Percentiles rank a stretch among this genome's conserved stretches.
Evolutionary conservation across 2,888 invertebrate species (phyloP).

Genomic region (Formica aserva): DNA sequence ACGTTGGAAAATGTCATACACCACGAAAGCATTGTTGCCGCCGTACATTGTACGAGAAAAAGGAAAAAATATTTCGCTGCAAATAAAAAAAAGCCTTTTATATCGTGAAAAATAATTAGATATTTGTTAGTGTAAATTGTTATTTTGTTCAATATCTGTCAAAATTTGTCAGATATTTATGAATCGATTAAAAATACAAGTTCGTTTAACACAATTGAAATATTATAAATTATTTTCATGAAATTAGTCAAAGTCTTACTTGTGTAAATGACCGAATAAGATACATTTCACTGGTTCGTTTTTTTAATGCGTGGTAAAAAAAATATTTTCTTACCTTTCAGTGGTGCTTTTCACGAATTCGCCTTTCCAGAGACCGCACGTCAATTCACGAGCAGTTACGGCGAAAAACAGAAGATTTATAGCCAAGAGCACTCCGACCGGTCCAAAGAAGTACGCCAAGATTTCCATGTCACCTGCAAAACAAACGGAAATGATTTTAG

Average conservation of each 20-base stretch:
- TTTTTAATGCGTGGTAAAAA: neutral
- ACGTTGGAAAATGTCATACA: neutral
- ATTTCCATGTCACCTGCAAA: slow-evolving; percentile 91
- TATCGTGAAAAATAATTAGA: neutral
- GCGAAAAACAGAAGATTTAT: slow-evolving; percentile 93
- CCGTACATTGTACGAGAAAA: neutral
- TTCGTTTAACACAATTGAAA: neutral
- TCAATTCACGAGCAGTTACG: slow-evolving; percentile 93
- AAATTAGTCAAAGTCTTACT: neutral
- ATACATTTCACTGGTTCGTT: neutral
- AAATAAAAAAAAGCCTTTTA: neutral
- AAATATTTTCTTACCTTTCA: slow-evolving; percentile 87
- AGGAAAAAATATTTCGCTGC: neutral
- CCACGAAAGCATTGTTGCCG: neutral
- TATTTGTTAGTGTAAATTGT: neutral
- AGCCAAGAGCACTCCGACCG: slow-evolving; percentile 92
- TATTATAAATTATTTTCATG: slow-evolving; percentile 25
- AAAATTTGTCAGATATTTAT: neutral
- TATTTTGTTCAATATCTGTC: neutral
- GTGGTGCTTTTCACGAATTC: slow-evolving; percentile 95
- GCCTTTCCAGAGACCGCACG: slow-evolving; percentile 95
- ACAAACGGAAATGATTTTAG: slow-evolving; percentile 21
- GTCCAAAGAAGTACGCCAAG: slow-evolving; percentile 94
- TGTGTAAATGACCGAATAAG: neutral
- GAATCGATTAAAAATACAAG: neutral